These are phyloP conservation scores for Drosophila ohnishii DNA, from an alignment of 1,140 invertebrate species.

Conservation along the genomic window DNA sequence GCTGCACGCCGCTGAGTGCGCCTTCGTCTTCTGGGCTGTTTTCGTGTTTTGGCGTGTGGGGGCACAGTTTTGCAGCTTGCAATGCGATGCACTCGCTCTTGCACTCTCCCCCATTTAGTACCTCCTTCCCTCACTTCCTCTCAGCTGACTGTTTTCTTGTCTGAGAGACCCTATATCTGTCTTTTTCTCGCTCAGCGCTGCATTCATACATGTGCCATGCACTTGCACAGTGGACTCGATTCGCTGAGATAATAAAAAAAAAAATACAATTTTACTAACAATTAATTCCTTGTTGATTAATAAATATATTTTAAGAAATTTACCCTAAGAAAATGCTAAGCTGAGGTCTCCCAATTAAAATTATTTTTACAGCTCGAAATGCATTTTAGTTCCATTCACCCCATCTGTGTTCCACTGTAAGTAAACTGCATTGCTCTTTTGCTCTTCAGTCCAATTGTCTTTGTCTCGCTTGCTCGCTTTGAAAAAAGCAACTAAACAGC, in stretches of 20 bases:
- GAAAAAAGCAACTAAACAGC: conserved; percentile 24
- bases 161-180: conserved; percentile 11
- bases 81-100: conserved; percentile 48
- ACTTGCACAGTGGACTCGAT: conserved; percentile 39
- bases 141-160: not conserved
- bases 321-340: not conserved
- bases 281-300: not conserved
- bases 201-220: conserved; percentile 40
- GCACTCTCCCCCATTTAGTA: not conserved
- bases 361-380: too few species aligned
- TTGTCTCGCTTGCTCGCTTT: conserved; percentile 25
- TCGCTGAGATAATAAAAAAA: not conserved
- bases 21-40: conserved; percentile 71
- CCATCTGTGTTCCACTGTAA: conserved; percentile 33
- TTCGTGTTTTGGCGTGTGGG: conserved; percentile 70
- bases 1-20: conserved; percentile 67
- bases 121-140: not conserved
- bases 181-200: conserved; percentile 14
- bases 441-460: conserved; percentile 15
- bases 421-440: conserved; percentile 53
- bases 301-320: not conserved
- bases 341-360: not conserved
- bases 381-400: not conserved
- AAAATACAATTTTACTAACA: not conserved
- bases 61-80: conserved; percentile 45